Evolutionary conservation across 2,888 invertebrate genomes (phyloP).

Genomic region (Poecilobothrus nobilitatus): DNA sequence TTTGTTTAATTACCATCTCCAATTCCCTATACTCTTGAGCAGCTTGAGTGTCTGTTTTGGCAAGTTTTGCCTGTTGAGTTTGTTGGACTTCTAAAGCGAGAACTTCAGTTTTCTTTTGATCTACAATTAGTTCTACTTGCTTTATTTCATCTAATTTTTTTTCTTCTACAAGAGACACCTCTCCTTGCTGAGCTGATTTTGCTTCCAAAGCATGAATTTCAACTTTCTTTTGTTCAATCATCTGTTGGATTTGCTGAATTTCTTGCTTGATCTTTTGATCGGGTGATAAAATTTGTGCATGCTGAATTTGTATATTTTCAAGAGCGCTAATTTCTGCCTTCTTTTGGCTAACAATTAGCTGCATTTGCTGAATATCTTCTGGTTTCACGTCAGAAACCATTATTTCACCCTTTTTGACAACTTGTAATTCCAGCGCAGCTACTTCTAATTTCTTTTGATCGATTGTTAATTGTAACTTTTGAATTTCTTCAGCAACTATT

Average conservation of each 20-base stretch:
- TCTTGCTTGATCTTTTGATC: background rate
- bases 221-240: background rate
- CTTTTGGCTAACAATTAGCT: background rate
- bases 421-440: background rate
- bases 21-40: background rate
- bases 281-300: background rate
- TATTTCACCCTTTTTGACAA: background rate
- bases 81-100: background rate
- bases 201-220: background rate
- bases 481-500: background rate
- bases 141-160: background rate
- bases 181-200: background rate
- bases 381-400: background rate
- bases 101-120: background rate
- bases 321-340: background rate
- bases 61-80: background rate
- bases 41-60: background rate
- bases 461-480: background rate
- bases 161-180: background rate
- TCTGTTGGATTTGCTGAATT: background rate
- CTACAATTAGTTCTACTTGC: background rate
- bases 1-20: background rate
- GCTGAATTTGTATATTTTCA: background rate
- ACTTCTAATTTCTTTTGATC: background rate
- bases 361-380: background rate